Conservation (phyloP, 2,888 invertebrate genomes). For the Tipula helvola region DNA sequence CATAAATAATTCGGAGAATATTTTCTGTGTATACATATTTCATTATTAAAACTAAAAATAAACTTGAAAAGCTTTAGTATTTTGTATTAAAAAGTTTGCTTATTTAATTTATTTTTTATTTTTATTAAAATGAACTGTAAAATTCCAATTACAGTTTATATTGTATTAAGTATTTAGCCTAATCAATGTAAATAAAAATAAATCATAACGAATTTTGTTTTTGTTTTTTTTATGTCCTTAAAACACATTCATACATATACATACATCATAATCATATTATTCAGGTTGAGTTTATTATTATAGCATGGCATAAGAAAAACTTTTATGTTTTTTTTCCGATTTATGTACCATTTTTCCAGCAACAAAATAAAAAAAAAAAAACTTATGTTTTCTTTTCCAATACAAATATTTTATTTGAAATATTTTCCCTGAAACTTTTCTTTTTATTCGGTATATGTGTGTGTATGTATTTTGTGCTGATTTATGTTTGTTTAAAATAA, state of each 20-base stretch:
- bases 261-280: not conserved
- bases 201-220: not conserved
- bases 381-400: conserved; percentile 4
- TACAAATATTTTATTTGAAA: conserved; percentile 4
- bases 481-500: not conserved
- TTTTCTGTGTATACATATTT: not conserved
- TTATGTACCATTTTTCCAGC: not conserved
- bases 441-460: not conserved
- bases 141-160: not conserved
- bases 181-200: not conserved
- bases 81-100: not conserved
- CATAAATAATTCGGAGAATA: not conserved
- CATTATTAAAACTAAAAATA: not conserved
- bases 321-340: not conserved
- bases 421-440: not conserved
- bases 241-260: not conserved
- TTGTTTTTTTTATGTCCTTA: not conserved
- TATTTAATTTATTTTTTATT: not conserved
- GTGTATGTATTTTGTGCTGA: not conserved
- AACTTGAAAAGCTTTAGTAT: not conserved
- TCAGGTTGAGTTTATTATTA: not conserved
- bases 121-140: not conserved
- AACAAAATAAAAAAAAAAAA: not conserved
- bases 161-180: not conserved
- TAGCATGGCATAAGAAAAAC: not conserved